Conservation (phyloP, 92 coral and sea anemone species). For the Bergia puertoricense region DNA sequence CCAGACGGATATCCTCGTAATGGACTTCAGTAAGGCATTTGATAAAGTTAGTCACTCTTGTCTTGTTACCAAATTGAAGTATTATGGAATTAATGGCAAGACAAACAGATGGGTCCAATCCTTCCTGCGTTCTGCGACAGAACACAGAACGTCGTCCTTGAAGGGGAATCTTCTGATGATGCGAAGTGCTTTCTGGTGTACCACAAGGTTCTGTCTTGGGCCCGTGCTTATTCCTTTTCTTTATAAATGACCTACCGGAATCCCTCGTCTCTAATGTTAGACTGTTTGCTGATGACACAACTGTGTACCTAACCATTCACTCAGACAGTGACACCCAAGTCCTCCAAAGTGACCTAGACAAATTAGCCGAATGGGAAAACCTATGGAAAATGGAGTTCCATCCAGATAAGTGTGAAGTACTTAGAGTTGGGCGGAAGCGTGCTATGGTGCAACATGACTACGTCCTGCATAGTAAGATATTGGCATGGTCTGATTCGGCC, state of each 20-base stretch:
- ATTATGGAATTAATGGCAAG: too few species aligned
- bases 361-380: slow-evolving; percentile 41
- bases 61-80: too few species aligned
- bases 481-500: not conserved
- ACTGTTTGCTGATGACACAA: slow-evolving; percentile 42
- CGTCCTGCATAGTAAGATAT: not conserved
- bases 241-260: slow-evolving; percentile 47
- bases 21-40: too few species aligned
- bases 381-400: slow-evolving; percentile 33
- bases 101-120: too few species aligned
- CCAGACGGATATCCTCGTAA: too few species aligned
- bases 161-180: too few species aligned
- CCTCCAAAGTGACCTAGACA: slow-evolving; percentile 38
- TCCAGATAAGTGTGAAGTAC: slow-evolving; percentile 22
- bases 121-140: too few species aligned
- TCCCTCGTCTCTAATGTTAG: slow-evolving; percentile 29
- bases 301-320: slow-evolving; percentile 38
- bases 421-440: slow-evolving; percentile 29
- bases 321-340: slow-evolving; percentile 25
- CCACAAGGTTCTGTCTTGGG: too few species aligned
- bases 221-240: slow-evolving; percentile 47
- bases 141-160: too few species aligned
- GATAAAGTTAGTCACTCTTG: too few species aligned
- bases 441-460: not conserved
- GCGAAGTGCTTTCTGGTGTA: too few species aligned